These are phyloP conservation scores for Bubo scandiacus DNA, from an alignment of 2,113 vertebrate species.

Conservation along the genomic window DNA sequence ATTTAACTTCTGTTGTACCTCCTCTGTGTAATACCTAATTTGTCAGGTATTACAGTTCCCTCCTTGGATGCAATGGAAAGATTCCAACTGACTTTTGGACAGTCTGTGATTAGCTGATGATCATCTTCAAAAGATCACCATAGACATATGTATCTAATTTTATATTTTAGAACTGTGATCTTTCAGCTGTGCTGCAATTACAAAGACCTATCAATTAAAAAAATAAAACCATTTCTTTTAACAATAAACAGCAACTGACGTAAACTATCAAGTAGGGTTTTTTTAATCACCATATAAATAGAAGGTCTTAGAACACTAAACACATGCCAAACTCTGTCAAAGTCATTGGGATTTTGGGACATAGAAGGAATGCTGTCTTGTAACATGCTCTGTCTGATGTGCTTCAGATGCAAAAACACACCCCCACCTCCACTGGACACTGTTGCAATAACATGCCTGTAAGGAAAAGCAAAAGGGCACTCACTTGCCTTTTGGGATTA, in stretches of 20 bases:
- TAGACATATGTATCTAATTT: not conserved
- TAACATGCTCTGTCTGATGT: not conserved
- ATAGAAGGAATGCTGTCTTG: not conserved
- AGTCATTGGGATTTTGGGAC: not conserved
- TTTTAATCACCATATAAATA: not conserved
- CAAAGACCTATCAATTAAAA: not conserved
- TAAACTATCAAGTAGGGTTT: not conserved
- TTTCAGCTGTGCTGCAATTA: not conserved
- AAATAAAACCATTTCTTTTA: not conserved
- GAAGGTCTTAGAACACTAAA: not conserved
- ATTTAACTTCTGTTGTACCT: not conserved
- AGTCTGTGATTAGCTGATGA: not conserved
- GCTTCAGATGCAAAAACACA: not conserved
- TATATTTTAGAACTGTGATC: not conserved
- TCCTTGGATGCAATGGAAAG: not conserved
- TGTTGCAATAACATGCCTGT: not conserved
- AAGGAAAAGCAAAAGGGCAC: not conserved
- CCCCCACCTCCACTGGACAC: not conserved
- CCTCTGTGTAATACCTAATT: not conserved
- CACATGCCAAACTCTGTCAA: not conserved
- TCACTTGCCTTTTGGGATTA: not conserved
- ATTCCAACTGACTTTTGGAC: not conserved
- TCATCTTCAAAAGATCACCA: not conserved
- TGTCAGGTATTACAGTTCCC: not conserved
- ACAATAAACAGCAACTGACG: not conserved